Percentiles rank a stretch among this genome's conserved stretches.
Evolutionary conservation across 2,888 invertebrate genomes (phyloP).

Genomic region (Drosophila pegasa): DNA sequence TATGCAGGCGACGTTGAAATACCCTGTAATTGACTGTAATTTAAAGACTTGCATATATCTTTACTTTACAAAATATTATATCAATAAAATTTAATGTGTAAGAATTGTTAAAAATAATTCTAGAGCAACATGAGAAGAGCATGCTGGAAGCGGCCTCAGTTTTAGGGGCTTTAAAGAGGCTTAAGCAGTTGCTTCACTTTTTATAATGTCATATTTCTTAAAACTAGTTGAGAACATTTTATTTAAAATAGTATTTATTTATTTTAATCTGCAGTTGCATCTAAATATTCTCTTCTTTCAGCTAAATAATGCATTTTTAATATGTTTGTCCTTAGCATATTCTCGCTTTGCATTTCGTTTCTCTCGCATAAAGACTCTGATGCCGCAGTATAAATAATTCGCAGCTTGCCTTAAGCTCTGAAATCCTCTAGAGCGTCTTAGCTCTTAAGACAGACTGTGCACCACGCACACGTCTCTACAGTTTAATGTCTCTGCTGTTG

Average conservation of each 20-base stretch:
- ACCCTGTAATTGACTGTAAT: too few species aligned
- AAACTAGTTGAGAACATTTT: background rate
- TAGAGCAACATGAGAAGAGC: background rate
- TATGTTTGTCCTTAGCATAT: background rate
- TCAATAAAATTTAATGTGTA: too few species aligned
- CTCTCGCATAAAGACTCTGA: background rate
- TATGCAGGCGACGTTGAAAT: background rate
- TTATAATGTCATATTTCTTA: background rate
- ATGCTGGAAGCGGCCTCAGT: too few species aligned
- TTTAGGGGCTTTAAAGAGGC: background rate
- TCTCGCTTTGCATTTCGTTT: constrained; percentile 2
- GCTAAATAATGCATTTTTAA: background rate
- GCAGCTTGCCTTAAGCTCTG: background rate
- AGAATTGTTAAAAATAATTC: background rate
- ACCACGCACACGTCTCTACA: too few species aligned
- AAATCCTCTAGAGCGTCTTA: constrained; percentile 2
- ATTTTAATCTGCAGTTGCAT: background rate
- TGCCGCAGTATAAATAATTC: background rate
- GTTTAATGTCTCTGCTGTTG: background rate
- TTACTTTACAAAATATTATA: too few species aligned
- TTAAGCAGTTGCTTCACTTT: background rate
- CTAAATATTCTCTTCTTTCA: background rate
- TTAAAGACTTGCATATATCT: too few species aligned
- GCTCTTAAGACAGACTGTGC: background rate
- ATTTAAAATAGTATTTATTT: background rate